phyloP scores from a whole-genome alignment of 2,797 vertebrate genomes.

The Aulostomus chinensis region DNA sequence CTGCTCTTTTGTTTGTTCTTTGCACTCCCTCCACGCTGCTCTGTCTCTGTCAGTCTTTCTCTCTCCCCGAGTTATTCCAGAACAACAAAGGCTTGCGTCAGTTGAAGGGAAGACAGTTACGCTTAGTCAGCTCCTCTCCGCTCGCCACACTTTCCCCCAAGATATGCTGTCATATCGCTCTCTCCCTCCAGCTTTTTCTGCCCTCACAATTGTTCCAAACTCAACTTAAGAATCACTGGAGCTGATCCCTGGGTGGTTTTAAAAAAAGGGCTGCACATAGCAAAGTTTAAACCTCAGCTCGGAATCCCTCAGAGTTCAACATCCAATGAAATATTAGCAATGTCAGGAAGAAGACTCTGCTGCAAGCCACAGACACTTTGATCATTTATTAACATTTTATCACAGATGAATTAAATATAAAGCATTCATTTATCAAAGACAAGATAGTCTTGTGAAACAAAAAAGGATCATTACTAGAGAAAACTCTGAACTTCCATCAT shows the following conservation, averaged over 20 bases:
- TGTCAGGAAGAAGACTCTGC: conserved; percentile 10
- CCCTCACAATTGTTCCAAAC: conserved; percentile 13
- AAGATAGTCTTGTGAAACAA: too few species aligned
- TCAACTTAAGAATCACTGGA: too few species aligned
- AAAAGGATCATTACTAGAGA: too few species aligned
- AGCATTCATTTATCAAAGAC: conserved; percentile 14
- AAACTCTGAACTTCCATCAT: too few species aligned
- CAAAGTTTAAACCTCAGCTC: neutral
- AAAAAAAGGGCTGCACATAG: neutral
- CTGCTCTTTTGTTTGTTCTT: conserved; percentile 33
- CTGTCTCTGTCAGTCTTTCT: too few species aligned
- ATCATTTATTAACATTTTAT: conserved; percentile 25
- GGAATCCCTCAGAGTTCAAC: too few species aligned
- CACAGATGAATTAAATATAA: conserved; percentile 22
- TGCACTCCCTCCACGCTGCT: too few species aligned
- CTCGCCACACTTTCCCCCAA: conserved; percentile 43
- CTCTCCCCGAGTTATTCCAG: conserved; percentile 22
- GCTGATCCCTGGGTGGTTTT: conserved; percentile 8
- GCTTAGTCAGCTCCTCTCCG: conserved; percentile 48
- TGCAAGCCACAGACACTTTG: conserved; percentile 6
- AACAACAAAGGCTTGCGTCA: conserved; percentile 45
- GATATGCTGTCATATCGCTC: conserved; percentile 48
- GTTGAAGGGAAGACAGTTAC: conserved; percentile 31
- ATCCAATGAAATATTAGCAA: conserved; percentile 13
- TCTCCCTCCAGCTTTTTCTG: conserved; percentile 11